Base-by-base conservation (phyloP, 2,113 vertebrate genomes). In the Antechinus flavipes region DNA sequence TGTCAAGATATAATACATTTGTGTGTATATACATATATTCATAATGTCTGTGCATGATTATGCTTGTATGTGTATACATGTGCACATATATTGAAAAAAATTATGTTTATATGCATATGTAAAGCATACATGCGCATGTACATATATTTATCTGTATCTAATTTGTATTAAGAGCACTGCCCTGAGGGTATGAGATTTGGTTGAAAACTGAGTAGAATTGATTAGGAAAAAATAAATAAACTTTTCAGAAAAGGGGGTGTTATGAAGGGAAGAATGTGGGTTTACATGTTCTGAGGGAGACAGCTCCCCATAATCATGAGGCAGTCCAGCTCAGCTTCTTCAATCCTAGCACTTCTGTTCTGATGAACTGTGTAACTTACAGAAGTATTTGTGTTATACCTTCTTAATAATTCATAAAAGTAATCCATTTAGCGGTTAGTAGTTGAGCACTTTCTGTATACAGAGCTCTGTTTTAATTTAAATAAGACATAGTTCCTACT, bases 231-330 rank as follows among this genome's bases (percentile, higher is more conserved):
- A 58, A 27, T 58, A 27, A 58, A 12, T 61, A 16, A n/a, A 22
- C 26, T 61, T 90, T 49, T 93, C 94, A 55, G 42, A 96, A 89
- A 94, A 94, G 93, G 58, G 22, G n/a, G 4, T 92, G 23, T 0
- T 25, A 2, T 4, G 26, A 90, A 94, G 90, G 47, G 94, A 95
- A 49, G 93, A 49, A 93, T 42, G 46, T 93, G n/a, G 2, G 91
- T 93, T 95, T 14, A 2, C 90, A 27, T 94, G 47, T 89, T 94
- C 68, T 94, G 53, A 95, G 35, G 54, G 53, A 92, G 90, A 94
- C 25, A 53, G 24, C 68, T n/a, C 61, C 0, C 68, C 95, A 30
- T 90, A 50, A 50, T 91, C 24, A 35, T 4, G 16, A 93, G 25
- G 92, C 42, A 90, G 26, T n/a, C 26, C 54, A 91, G 46, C 24